A percentile compares a stretch with the other conserved stretches of the same genome.
These are phyloP conservation scores for Nettapus auritus DNA, from an alignment of 2,113 vertebrate species.

Conservation along the genomic window DNA sequence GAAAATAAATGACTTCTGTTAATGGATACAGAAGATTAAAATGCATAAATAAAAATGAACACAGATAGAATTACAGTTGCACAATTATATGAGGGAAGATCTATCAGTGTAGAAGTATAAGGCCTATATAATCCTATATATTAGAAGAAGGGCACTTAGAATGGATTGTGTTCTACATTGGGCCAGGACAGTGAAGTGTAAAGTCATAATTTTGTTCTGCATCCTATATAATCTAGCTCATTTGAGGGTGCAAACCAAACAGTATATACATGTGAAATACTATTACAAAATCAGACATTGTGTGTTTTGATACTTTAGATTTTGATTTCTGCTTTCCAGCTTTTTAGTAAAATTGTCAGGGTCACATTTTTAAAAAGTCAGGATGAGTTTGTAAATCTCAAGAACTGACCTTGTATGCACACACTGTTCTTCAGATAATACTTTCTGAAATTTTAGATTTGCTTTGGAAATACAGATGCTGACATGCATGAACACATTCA, in stretches of 20 bases:
- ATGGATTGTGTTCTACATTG: not conserved
- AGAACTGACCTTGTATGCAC: not conserved
- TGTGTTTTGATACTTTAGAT: not conserved
- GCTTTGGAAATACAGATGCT: not conserved
- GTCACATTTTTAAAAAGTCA: not conserved
- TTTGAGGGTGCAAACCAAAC: not conserved
- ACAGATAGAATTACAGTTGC: not conserved
- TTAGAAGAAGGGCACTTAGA: not conserved
- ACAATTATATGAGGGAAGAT: not conserved
- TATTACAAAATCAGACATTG: not conserved
- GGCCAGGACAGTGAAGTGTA: rapidly evolving
- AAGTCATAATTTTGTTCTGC: not conserved
- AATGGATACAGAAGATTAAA: not conserved
- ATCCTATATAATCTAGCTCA: not conserved
- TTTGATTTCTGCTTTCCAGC: not conserved
- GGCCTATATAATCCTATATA: not conserved
- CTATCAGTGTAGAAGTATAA: not conserved
- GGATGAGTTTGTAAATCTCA: not conserved
- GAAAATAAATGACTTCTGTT: not conserved
- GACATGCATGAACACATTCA: rapidly evolving
- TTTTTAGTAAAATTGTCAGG: not conserved
- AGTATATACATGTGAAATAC: not conserved
- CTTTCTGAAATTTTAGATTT: not conserved
- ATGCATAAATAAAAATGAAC: not conserved
- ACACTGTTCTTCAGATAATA: not conserved